Percentiles rank a stretch among this genome's conserved stretches.
phyloP scores from a whole-genome alignment of 2,797 vertebrate species.

The Smutsia temminckii region DNA sequence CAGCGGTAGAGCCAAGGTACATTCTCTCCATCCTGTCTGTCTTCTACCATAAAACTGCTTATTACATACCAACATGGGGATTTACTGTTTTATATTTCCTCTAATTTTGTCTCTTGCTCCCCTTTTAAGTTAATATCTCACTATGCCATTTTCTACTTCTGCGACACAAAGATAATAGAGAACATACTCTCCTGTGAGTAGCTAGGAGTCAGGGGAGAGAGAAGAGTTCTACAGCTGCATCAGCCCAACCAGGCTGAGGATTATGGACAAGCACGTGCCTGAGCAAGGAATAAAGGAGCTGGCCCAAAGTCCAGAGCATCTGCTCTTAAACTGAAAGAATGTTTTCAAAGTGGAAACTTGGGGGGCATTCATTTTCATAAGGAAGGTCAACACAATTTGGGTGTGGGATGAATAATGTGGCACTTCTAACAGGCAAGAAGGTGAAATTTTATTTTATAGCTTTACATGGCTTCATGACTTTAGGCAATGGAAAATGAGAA shows the following conservation, averaged over 20 bases:
- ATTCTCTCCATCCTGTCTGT: neutral
- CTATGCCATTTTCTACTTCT: neutral
- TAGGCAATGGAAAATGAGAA: conserved; percentile 32
- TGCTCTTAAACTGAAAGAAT: neutral
- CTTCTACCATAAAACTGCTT: neutral
- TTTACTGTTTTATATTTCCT: neutral
- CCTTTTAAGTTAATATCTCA: neutral
- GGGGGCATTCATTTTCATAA: neutral
- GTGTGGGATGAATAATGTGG: neutral
- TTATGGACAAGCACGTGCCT: neutral
- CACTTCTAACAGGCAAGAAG: conserved; percentile 21
- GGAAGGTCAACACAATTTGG: neutral
- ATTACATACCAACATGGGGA: neutral
- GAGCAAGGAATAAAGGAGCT: neutral
- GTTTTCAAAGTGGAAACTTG: neutral
- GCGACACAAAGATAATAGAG: neutral
- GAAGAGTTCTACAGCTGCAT: neutral
- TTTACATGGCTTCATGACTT: conserved; percentile 42
- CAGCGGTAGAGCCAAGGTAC: neutral
- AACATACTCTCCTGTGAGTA: neutral
- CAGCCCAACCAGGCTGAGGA: neutral
- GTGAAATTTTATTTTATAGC: conserved; percentile 50
- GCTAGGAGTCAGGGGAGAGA: neutral
- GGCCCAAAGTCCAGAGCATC: neutral
- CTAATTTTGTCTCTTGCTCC: neutral